These are phyloP conservation scores for Malthinus flaveolus DNA, from an alignment of 2,888 invertebrate genomes.

Conservation along the genomic window DNA sequence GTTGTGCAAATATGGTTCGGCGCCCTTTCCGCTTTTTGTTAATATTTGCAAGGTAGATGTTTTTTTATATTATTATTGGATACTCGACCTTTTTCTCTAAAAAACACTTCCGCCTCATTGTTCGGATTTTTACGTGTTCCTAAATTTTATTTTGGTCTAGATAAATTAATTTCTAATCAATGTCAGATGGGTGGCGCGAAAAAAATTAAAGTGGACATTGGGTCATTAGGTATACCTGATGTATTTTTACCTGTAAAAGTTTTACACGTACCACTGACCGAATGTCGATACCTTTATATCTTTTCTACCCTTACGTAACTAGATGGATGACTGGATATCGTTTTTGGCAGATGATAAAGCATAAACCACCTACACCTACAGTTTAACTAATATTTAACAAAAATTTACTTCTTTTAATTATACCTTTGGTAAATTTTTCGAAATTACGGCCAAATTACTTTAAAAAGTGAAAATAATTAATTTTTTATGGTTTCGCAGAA, in stretches of 20 bases:
- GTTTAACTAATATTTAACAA: neutral
- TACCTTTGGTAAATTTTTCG: neutral
- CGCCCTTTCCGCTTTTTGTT: conserved; percentile 27
- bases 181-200: neutral
- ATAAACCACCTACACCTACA: neutral
- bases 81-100: conserved; percentile 8
- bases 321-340: conserved; percentile 14
- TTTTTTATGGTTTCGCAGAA: too few species aligned
- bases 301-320: conserved; percentile 7
- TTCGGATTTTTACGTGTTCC: neutral
- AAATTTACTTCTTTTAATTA: conserved; percentile 1
- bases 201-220: conserved; percentile 9
- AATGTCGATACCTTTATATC: conserved; percentile 20
- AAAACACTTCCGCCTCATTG: neutral
- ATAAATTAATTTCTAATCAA: neutral
- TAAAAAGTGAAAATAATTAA: too few species aligned
- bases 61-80: conserved; percentile 6
- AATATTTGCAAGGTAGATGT: conserved; percentile 12
- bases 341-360: conserved; percentile 10
- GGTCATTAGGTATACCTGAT: conserved; percentile 26
- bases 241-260: conserved; percentile 22
- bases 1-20: conserved; percentile 31
- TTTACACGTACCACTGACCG: conserved; percentile 21
- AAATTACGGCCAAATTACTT: neutral
- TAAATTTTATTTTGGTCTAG: too few species aligned